Evolutionary conservation across 2,797 vertebrate species (phyloP).

Genomic region (Sebastes steindachneri): DNA sequence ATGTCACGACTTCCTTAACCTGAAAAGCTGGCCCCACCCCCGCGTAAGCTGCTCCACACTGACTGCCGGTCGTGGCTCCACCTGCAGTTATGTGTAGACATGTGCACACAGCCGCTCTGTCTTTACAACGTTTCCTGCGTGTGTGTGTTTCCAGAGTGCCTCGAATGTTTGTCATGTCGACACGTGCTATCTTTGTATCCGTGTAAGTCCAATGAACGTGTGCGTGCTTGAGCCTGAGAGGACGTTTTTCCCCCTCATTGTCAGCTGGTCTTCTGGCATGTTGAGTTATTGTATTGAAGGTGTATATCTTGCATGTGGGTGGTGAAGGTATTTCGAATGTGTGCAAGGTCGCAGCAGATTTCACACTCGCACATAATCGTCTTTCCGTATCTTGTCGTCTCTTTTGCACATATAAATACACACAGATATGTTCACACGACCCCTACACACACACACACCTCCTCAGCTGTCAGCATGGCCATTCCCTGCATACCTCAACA

Average conservation of each 20-base stretch:
- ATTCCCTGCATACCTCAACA: constrained; percentile 50
- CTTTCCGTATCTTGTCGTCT: constrained; percentile 1
- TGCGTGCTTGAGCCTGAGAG: not conserved
- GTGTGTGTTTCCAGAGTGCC: constrained; percentile 33
- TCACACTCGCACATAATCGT: not conserved
- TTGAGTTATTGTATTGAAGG: not conserved
- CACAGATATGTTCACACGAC: not conserved
- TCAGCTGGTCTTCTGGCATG: constrained; percentile 43
- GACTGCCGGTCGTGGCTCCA: constrained; percentile 30
- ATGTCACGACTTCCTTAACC: constrained; percentile 81
- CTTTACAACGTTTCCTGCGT: constrained; percentile 35
- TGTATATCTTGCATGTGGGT: not conserved
- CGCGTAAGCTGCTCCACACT: constrained; percentile 25
- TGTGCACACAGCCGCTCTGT: constrained; percentile 32
- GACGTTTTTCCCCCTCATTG: not conserved
- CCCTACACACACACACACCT: not conserved
- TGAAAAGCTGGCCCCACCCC: constrained; percentile 57
- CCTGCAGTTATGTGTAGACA: constrained; percentile 58
- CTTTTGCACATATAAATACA: not conserved
- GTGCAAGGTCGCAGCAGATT: not conserved
- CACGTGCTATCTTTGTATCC: constrained; percentile 45
- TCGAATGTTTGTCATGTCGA: constrained; percentile 64
- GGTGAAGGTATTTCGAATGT: not conserved
- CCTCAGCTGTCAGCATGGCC: constrained; percentile 49
- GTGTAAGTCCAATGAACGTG: not conserved